Base-by-base conservation (phyloP, 2,888 invertebrate species). In the Polymixis lichenea region DNA sequence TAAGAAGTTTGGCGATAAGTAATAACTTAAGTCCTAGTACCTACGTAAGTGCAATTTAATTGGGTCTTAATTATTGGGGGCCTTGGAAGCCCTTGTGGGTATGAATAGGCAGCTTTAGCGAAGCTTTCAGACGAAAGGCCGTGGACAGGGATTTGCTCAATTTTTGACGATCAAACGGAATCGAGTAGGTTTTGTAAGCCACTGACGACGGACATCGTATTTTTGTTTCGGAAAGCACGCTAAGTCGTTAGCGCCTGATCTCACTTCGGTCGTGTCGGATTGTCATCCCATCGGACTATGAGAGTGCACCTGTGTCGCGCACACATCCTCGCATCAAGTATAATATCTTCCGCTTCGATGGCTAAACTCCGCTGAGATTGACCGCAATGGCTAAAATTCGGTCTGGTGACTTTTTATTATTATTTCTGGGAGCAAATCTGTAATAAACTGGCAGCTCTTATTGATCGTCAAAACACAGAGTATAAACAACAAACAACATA, bases 1-100 rank as follows among this genome's bases (percentile, higher is more conserved):
- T 99, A 96, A 67, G 89, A 96, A 67, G 89, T 74, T 64, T 51
- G 13, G 9, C 19, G 2, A 46, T 51, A 51, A 51, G 22, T 32
- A 56, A 56, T 77, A 49, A 55, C 19, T 28, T 49, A n/a, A 55
- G 43, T 25, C 55, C 32, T 67, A 67, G 32, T 38, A 55, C 53
- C 19, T n/a, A 62, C 11, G 15, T 32, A 46, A 55, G 28, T 28
- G 7, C 7, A 15, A 51, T 19, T 78, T 56, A 43, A 70, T 77
- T 70, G 70, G 28, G 70, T 43, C 28, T 78, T 55, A 43, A 62
- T 79, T 56, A 49, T 66, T 17, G 58, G 43, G 2, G 5, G 38
- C 62, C 13, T 51, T 68, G 32, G 32, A 65, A 38, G 22, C 13
- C 2, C n/a, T n/a, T n/a, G 25, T 22, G 74, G 32, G 43, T 61